A percentile compares a stretch with the other conserved stretches of the same genome.
phyloP scores from a whole-genome alignment of 2,888 invertebrate species.

The Eurois occulta region DNA sequence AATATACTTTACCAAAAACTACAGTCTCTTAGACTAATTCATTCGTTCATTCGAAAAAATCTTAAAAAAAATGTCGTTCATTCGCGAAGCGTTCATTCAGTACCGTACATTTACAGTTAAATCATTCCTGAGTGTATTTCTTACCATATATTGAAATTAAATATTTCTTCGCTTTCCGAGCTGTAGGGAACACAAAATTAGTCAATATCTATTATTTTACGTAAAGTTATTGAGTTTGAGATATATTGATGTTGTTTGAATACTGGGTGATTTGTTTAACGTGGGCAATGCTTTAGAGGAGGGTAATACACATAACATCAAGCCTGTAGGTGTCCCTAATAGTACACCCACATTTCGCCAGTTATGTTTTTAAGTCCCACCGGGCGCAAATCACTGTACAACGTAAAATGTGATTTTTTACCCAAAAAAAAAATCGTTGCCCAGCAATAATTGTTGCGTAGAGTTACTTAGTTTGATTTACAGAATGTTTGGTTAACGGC shows the following conservation, averaged over 20 bases:
- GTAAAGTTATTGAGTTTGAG: neutral
- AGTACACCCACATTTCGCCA: too few species aligned
- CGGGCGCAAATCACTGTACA: too few species aligned
- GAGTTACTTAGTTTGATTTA: too few species aligned
- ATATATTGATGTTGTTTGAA: neutral
- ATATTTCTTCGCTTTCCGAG: slow-evolving; percentile 81
- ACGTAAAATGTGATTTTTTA: too few species aligned
- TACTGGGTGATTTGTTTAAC: neutral
- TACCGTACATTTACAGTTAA: slow-evolving; percentile 45
- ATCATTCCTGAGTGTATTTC: slow-evolving; percentile 65
- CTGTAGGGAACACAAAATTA: slow-evolving; percentile 72
- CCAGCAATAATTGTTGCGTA: too few species aligned
- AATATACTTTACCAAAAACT: slow-evolving; percentile 30
- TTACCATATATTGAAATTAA: slow-evolving; percentile 86
- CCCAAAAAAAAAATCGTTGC: too few species aligned
- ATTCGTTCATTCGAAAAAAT: slow-evolving; percentile 17
- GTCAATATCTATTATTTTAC: slow-evolving; percentile 29
- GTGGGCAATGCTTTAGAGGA: neutral
- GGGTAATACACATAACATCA: neutral
- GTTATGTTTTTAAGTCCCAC: too few species aligned
- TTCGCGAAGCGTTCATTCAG: slow-evolving; percentile 52
- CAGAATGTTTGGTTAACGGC: too few species aligned
- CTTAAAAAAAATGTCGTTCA: slow-evolving; percentile 32
- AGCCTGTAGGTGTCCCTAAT: too few species aligned
- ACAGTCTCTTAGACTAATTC: slow-evolving; percentile 30